Evolutionary conservation across 2,113 vertebrate species (phyloP).

Genomic region (Chaetops frenatus): DNA sequence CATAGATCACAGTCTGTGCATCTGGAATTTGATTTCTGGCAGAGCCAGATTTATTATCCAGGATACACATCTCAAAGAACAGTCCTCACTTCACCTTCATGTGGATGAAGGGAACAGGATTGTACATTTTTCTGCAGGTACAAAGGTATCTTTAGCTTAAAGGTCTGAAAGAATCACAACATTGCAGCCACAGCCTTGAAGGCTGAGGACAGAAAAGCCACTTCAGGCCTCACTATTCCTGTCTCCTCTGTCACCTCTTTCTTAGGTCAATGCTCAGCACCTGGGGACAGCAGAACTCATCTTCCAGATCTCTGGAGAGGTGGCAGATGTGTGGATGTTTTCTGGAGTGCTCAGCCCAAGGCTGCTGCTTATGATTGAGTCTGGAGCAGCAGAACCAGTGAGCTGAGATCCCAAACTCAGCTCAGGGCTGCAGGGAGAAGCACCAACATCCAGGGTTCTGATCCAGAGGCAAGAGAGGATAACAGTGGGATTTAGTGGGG

Average conservation of each 20-base stretch:
- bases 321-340: slow-evolving; percentile 31
- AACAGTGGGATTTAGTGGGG: slow-evolving; percentile 64
- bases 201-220: background rate
- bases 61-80: slow-evolving; percentile 2
- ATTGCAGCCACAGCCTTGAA: background rate
- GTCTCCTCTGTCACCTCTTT: background rate
- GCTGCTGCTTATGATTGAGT: slow-evolving; percentile 51
- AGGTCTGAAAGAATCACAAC: background rate
- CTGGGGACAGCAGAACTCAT: slow-evolving; percentile 65
- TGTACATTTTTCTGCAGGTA: slow-evolving; percentile 58
- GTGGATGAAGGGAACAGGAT: slow-evolving; percentile 58
- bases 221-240: background rate
- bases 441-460: background rate
- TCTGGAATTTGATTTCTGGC: slow-evolving; percentile 73
- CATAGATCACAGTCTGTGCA: slow-evolving; percentile 65
- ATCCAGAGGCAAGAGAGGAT: slow-evolving; percentile 59
- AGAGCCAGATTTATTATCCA: slow-evolving; percentile 63
- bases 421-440: background rate
- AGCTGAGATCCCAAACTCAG: background rate
- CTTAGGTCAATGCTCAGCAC: slow-evolving; percentile 73
- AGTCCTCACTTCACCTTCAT: slow-evolving; percentile 43
- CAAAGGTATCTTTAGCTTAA: slow-evolving; percentile 59
- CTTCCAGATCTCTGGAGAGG: slow-evolving; percentile 8
- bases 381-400: background rate
- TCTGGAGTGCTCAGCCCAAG: slow-evolving; percentile 5